Conservation (phyloP, 2,113 vertebrate genomes). For the Syngnathus scovelli region DNA sequence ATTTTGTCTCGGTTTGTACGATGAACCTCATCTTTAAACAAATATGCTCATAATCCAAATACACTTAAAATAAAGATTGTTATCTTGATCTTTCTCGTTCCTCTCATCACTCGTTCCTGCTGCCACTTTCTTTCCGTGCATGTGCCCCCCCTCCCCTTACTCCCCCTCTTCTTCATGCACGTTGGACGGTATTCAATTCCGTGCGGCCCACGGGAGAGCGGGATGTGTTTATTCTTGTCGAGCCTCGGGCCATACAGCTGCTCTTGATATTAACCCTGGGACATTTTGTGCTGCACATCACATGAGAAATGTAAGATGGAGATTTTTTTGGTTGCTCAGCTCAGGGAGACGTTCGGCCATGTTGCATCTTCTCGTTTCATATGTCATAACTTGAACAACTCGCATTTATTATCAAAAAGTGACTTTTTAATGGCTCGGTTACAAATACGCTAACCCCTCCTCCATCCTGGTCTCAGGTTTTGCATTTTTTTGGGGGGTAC, state of each 20-base stretch:
- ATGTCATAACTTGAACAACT: not conserved
- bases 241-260: conserved; percentile 53
- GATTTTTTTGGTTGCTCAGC: not conserved
- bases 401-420: not conserved
- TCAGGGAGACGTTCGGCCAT: not conserved
- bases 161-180: not conserved
- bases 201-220: conserved; percentile 23
- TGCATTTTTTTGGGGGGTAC: no score
- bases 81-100: conserved; percentile 7
- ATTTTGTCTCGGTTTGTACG: not conserved
- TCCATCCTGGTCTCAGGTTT: no score
- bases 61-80: conserved; percentile 4
- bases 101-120: not conserved
- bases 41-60: conserved; percentile 3
- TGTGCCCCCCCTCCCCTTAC: not conserved
- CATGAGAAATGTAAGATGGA: conserved; percentile 17
- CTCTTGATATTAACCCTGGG: conserved; percentile 37
- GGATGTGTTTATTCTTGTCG: conserved; percentile 50
- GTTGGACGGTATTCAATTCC: conserved; percentile 38
- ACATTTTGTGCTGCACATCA: conserved; percentile 11
- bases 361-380: not conserved
- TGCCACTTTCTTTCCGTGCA: conserved; percentile 2
- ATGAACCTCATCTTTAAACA: not conserved
- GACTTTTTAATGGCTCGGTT: not conserved
- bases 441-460: not conserved